phyloP scores from a whole-genome alignment of 2,113 vertebrate genomes.

The Heterochromis multidens region DNA sequence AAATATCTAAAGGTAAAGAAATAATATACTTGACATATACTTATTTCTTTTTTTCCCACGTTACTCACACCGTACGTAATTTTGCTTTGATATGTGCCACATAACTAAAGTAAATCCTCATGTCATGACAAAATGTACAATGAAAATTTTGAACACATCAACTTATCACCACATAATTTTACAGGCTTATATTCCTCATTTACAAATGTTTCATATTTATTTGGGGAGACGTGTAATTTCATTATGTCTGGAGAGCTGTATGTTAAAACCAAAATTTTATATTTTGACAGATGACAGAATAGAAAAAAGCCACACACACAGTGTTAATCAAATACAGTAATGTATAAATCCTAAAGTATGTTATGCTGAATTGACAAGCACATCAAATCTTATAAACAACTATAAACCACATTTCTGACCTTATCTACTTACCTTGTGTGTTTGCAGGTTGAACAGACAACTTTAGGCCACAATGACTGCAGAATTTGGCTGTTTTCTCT shows the following conservation, averaged over 20 bases:
- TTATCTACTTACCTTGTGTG: slow-evolving; percentile 31
- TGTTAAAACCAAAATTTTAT: background rate
- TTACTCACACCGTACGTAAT: background rate
- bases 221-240: accelerated
- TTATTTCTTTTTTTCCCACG: accelerated
- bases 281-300: background rate
- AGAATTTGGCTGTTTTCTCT: slow-evolving; percentile 66
- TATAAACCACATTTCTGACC: background rate
- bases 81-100: accelerated
- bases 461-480: slow-evolving; percentile 59
- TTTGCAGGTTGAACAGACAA: background rate
- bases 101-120: background rate
- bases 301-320: accelerated
- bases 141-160: background rate
- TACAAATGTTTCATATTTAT: accelerated
- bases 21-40: too few species aligned
- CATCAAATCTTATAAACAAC: background rate
- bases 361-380: accelerated
- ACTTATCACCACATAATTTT: background rate
- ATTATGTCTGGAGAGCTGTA: background rate
- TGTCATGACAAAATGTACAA: background rate
- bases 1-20: accelerated
- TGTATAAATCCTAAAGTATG: accelerated
- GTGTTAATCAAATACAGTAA: background rate
- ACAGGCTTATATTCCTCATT: accelerated